Conservation (phyloP, 2,797 vertebrate species). For the Silurus aristotelis region DNA sequence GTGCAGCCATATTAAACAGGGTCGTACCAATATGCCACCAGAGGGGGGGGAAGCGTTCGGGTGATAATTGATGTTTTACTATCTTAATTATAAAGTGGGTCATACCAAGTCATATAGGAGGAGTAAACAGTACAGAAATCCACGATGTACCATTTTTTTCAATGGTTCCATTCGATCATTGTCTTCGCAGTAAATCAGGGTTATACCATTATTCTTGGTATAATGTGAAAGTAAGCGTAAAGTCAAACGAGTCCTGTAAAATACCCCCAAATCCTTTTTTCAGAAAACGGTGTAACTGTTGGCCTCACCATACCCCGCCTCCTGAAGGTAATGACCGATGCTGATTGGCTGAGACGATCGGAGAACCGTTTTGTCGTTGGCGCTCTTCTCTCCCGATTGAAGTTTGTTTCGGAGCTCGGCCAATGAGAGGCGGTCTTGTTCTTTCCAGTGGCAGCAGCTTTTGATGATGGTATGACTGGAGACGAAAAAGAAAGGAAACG, state of each 20-base stretch:
- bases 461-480: constrained; percentile 85
- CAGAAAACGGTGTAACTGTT: constrained; percentile 86
- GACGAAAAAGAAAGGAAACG: not conserved
- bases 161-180: not conserved
- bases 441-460: constrained; percentile 87
- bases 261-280: constrained; percentile 48
- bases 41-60: too few relatives aligned
- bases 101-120: not conserved
- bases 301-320: constrained; percentile 79
- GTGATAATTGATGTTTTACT: not conserved
- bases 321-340: constrained; percentile 81
- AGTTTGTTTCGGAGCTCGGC: constrained; percentile 75
- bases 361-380: constrained; percentile 79
- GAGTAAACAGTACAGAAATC: not conserved
- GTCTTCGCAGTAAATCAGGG: not conserved
- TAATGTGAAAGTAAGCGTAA: not conserved
- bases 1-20: not conserved
- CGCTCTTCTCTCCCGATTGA: constrained; percentile 72
- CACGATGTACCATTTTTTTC: not conserved
- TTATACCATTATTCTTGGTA: not conserved
- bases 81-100: not conserved
- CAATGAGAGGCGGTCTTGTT: constrained; percentile 74
- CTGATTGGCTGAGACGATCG: constrained; percentile 78
- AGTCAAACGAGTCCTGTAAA: not conserved
- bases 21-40: too few relatives aligned